A percentile compares a stretch with the other conserved stretches of the same genome.
Evolutionary conservation across 2,888 invertebrate genomes (phyloP).

Genomic region (Mesorhabditis sp.): DNA sequence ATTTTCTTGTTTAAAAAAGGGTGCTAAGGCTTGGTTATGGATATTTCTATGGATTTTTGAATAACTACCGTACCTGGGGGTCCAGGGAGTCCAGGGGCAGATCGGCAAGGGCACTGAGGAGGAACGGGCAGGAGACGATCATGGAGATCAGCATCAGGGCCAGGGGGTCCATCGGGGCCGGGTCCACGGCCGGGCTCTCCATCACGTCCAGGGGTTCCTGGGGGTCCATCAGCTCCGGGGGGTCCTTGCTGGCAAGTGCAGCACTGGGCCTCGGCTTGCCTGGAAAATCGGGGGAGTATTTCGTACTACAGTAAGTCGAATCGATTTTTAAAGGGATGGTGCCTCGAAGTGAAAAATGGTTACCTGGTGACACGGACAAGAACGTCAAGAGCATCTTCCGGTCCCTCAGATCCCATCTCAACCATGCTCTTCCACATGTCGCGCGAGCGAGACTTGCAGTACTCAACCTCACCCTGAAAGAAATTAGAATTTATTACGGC

Average conservation of each 20-base stretch:
- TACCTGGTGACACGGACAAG: too few species aligned
- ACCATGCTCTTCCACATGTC: conserved; percentile 58
- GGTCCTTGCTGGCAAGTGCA: conserved; percentile 56
- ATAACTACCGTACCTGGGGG: conserved; percentile 58
- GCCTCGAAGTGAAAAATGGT: too few species aligned
- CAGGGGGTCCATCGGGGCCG: conserved; percentile 36
- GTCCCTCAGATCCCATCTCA: conserved; percentile 48
- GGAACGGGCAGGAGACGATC: conserved; percentile 55
- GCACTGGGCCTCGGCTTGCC: conserved; percentile 53
- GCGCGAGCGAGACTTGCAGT: conserved; percentile 52
- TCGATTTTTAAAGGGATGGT: too few species aligned
- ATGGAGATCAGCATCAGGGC: conserved; percentile 55
- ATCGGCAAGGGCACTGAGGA: conserved; percentile 53
- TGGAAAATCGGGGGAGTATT: conserved; percentile 45
- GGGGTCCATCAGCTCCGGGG: conserved; percentile 21
- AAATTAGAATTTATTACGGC: too few species aligned
- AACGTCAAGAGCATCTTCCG: conserved; percentile 16
- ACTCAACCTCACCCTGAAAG: conserved; percentile 54
- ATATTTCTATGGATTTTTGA: conserved; percentile 6
- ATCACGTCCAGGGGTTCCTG: conserved; percentile 39
- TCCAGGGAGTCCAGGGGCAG: conserved; percentile 72
- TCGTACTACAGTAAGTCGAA: conserved; percentile 26
- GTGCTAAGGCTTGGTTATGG: conserved; percentile 15
- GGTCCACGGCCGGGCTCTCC: conserved; percentile 36
- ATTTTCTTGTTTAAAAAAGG: conserved; percentile 67